These are phyloP conservation scores for Poecilia velifera DNA, from an alignment of 2,797 vertebrate species.

Conservation along the genomic window DNA sequence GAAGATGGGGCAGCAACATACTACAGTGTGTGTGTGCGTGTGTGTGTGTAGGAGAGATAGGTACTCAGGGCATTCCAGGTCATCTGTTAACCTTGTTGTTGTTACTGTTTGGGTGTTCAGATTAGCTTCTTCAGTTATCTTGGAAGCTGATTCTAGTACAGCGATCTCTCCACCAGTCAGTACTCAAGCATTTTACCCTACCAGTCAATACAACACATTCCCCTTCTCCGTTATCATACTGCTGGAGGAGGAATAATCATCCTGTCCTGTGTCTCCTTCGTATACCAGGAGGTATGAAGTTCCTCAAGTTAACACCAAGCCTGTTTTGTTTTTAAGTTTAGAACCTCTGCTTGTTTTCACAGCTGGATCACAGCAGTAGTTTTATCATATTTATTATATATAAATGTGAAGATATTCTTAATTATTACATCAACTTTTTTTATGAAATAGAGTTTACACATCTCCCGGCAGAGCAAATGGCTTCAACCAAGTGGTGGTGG, in stretches of 20 bases:
- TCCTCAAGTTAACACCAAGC: neutral
- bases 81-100: conserved; percentile 32
- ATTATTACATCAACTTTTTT: neutral
- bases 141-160: conserved; percentile 26
- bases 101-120: conserved; percentile 34
- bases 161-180: neutral
- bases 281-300: neutral
- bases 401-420: neutral
- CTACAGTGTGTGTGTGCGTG: conserved; percentile 4
- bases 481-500: neutral
- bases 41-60: neutral
- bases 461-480: neutral
- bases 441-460: neutral
- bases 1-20: conserved; percentile 13
- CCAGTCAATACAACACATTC: neutral
- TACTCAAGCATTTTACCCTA: neutral
- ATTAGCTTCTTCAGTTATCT: conserved; percentile 50
- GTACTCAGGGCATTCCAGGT: conserved; percentile 13
- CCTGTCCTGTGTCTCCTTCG: neutral
- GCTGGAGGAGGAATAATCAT: neutral
- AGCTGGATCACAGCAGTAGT: neutral
- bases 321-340: neutral
- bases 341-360: too few species aligned
- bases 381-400: neutral
- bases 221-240: neutral